Percentiles rank a stretch among this genome's conserved stretches.
Evolutionary conservation across 2,888 invertebrate species (phyloP).

Genomic region (Acleris cristana): DNA sequence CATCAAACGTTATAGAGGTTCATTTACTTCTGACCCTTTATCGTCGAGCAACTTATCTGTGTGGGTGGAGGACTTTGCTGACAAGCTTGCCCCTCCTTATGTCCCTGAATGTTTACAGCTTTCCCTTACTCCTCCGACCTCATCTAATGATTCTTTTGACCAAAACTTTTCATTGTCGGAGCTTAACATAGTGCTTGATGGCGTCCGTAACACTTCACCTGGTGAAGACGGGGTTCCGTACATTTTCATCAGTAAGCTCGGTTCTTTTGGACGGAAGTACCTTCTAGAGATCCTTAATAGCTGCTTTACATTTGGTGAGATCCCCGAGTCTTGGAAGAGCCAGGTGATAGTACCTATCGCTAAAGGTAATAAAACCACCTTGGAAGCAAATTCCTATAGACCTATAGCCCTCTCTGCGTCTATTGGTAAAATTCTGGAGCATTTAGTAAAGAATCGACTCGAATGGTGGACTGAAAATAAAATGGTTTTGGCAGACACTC

Average conservation of each 20-base stretch:
- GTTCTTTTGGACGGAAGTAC: background rate
- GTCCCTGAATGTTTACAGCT: background rate
- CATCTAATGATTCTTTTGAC: background rate
- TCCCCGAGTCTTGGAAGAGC: background rate
- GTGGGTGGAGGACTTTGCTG: background rate
- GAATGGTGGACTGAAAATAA: slow-evolving; percentile 30
- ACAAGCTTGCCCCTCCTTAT: background rate
- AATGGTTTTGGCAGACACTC: slow-evolving; percentile 3
- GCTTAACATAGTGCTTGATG: background rate
- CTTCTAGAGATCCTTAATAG: background rate
- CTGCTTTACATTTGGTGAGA: background rate
- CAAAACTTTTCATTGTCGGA: background rate
- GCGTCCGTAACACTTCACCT: background rate
- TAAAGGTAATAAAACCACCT: no score
- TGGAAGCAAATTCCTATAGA: no score
- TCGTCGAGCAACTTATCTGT: background rate
- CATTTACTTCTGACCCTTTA: background rate
- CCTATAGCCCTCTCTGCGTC: no score
- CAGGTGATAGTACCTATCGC: no score
- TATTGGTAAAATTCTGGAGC: no score
- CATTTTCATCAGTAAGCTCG: background rate
- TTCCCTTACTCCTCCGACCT: background rate
- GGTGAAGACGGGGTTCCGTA: background rate
- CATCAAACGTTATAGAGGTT: background rate
- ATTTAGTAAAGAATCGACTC: slow-evolving; percentile 16